Evolutionary conservation across 2,888 invertebrate species (phyloP), one percentile per base, ranked within the genome.

Genomic region (Rutpela maculata): DNA sequence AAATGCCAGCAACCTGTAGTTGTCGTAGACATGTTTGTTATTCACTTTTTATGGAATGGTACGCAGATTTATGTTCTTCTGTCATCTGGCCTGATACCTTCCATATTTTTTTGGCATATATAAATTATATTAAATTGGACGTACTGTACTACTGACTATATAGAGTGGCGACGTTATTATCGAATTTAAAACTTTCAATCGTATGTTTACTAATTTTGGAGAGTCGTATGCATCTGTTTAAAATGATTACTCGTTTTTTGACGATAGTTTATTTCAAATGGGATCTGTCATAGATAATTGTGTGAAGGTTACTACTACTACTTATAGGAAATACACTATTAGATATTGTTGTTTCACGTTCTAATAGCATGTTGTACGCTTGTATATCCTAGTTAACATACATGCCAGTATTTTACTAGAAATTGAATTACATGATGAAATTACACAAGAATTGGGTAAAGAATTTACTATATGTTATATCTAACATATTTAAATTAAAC

Each of bases 401-500:
- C 15, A 5, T 4, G 7, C 12, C 4, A 43, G 43, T 15, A 1
- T 5, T 50, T 50, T 6, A n/a, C 50, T 50, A 50, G n/a, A 50
- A 50, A 15, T n/a, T 50, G 15, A 43, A 43, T 12, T 12, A 15
- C 43, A 43, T 43, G 7, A 43, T 43, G 2, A 17, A 50, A 50
- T 50, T n/a, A 50, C n/a, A n/a, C n/a, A 50, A 50, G n/a, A 50
- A 50, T n/a, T n/a, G 4, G 6, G 12, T n/a, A 3, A 50, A 50
- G 50, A 50, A 50, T 50, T 50, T n/a, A 50, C n/a, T 50, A 35
- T 35, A 35, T 9, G n/a, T 50, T 3, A 4, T 50, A 50, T 50
- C 50, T 26, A 59, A 59, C 10, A 59, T 59, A 59, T 15, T 4
- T 62, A 62, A 62, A 22, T 62, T 31, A 26, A 17, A 62, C 12